Conservation (phyloP, 2,113 vertebrate species). For the Butorides virescens region DNA sequence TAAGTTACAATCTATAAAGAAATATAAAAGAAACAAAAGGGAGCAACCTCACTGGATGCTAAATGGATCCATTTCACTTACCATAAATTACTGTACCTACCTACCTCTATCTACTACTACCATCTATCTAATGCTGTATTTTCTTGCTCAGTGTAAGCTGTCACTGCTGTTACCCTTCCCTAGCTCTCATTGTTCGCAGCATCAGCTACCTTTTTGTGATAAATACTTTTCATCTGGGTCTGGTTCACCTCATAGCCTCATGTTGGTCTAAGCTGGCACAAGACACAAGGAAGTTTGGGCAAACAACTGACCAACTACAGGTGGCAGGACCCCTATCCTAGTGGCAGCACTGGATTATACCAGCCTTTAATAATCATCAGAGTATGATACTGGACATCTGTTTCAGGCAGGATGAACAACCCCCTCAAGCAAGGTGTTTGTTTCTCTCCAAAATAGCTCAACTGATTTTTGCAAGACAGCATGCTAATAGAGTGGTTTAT, state of each 20-base stretch:
- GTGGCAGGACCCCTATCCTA: neutral
- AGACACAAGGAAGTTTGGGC: neutral
- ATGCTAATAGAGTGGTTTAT: neutral
- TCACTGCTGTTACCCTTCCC: neutral
- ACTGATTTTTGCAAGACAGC: neutral
- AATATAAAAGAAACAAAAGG: neutral
- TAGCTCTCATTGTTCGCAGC: neutral
- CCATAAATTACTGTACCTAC: neutral
- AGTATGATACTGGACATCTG: neutral
- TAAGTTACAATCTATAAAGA: neutral
- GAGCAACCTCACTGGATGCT: neutral
- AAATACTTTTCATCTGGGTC: neutral
- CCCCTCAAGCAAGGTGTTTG: neutral
- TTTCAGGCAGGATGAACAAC: neutral
- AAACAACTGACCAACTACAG: neutral
- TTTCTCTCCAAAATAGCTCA: neutral
- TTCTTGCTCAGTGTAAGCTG: neutral
- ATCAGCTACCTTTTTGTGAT: neutral
- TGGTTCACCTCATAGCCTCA: neutral
- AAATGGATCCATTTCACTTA: neutral
- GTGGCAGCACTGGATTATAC: neutral
- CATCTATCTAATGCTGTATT: neutral
- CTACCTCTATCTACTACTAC: too few species aligned
- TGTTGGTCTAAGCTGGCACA: neutral
- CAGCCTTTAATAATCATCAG: neutral